Evolutionary conservation across 2,797 vertebrate species (phyloP), one percentile per base, ranked within the genome.

Genomic region (Percopsis omiscomaycus): DNA sequence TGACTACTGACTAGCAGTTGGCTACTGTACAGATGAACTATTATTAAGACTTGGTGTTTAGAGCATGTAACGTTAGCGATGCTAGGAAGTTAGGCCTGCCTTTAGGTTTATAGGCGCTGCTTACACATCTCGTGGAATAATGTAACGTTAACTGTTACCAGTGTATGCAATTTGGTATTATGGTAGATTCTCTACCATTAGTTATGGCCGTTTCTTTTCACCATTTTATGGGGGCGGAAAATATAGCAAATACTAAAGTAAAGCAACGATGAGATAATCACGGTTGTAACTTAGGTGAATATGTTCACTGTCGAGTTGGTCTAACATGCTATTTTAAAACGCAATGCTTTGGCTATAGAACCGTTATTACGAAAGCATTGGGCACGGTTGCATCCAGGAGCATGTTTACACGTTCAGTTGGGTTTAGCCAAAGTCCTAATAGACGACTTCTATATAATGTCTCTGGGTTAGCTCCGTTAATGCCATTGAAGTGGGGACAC

Each of bases 361-460:
- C 14, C 11, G 52, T 30, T 13, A 30, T n/a, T n/a, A 5, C 52
- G 5, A 11, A 14, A n/a, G 28, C 42, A 47, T 30, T 62, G 44
- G 53, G 10, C 10, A 8, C 27, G n/a, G 30, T 55, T 55, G 8
- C 0, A 14, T 32, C 32, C 10, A 55, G 50, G 30, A 64, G 67
- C 63, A 78, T 71, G 30, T 61, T 75, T 65, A 71, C 66, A 77
- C 9, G 50, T 30, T 1, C 14, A 1, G n/a, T 22, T 15, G 15
- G 16, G 14, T 45, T 3, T 13, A 10, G 9, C 4, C 13, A 5
- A 22, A 22, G 22, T 22, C 22, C 22, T 22, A 22, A 22, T 22
- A 1, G 22, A 22, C 22, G 22, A 22, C 22, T 22, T 22, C 22
- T 22, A 22, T 22, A 22, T 22, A 22, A 22, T 22, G 22, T 22